Evolutionary conservation across 2,888 invertebrate species (phyloP).

Genomic region (Trichopria drosophilae): DNA sequence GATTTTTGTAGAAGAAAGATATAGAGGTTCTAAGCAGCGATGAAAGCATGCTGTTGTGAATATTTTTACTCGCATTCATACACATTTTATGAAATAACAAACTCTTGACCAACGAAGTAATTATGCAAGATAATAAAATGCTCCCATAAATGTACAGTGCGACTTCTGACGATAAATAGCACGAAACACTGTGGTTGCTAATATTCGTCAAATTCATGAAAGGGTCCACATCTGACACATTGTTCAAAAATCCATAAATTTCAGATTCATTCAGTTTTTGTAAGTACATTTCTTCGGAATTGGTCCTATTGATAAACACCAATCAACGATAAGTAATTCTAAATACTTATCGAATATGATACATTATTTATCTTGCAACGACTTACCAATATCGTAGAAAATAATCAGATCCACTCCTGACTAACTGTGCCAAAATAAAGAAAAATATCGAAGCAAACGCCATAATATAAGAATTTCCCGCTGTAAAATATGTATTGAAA

Average conservation of each 20-base stretch:
- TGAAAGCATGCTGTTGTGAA: slow-evolving; percentile 78
- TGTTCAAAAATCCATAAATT: no score
- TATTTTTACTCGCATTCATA: slow-evolving; percentile 69
- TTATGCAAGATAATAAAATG: slow-evolving; percentile 60
- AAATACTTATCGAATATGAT: no score
- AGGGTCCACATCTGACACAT: no score
- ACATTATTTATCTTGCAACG: no score
- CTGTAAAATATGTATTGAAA: slow-evolving; percentile 71
- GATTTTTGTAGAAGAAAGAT: slow-evolving; percentile 71
- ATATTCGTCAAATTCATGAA: no score
- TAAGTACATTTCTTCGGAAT: no score
- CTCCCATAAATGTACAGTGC: slow-evolving; percentile 62
- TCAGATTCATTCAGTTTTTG: no score
- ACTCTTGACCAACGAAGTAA: slow-evolving; percentile 50
- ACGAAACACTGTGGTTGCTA: no score
- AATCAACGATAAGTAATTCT: no score
- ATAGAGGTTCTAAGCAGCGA: slow-evolving; percentile 75
- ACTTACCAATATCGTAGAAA: slow-evolving; percentile 78
- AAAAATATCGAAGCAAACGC: slow-evolving; percentile 63
- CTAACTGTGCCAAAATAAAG: slow-evolving; percentile 68
- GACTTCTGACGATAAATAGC: no score
- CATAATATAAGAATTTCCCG: slow-evolving; percentile 66
- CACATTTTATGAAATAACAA: slow-evolving; percentile 70
- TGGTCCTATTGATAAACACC: no score
- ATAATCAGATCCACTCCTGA: slow-evolving; percentile 74